Percentiles rank a stretch among this genome's conserved stretches.
Evolutionary conservation across 2,797 vertebrate genomes (phyloP).

Genomic region (Coregonus sp.): DNA sequence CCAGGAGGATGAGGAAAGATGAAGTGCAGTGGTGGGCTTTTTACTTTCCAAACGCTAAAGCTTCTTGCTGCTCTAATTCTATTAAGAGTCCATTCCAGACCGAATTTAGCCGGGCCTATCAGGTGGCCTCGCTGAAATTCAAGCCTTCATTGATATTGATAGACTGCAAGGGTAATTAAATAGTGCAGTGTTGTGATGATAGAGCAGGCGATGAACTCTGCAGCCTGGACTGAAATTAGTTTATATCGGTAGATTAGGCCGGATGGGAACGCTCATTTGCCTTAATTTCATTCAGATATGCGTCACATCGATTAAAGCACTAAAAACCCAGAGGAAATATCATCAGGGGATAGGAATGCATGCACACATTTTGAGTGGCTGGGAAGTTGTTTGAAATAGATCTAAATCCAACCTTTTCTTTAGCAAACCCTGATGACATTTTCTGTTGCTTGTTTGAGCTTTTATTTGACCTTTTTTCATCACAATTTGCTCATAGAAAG

Average conservation of each 20-base stretch:
- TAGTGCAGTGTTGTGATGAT: constrained; percentile 56
- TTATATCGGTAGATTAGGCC: constrained; percentile 26
- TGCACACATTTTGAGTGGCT: constrained; percentile 11
- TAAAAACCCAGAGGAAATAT: constrained; percentile 29
- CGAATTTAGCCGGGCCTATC: constrained; percentile 57
- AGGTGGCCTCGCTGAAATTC: constrained; percentile 65
- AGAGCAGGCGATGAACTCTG: constrained; percentile 42
- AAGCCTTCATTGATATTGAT: constrained; percentile 61
- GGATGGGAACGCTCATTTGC: constrained; percentile 41
- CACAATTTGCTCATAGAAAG: constrained; percentile 28
- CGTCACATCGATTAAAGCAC: constrained; percentile 36
- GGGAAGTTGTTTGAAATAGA: constrained; percentile 32
- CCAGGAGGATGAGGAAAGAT: constrained; percentile 39
- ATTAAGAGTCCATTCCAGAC: constrained; percentile 60
- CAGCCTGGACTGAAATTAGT: constrained; percentile 27
- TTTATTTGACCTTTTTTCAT: constrained; percentile 14
- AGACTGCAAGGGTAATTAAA: constrained; percentile 67
- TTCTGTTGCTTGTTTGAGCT: neutral
- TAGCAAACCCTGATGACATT: constrained; percentile 8
- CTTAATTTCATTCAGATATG: constrained; percentile 35
- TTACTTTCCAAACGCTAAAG: constrained; percentile 40
- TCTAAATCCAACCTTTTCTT: constrained; percentile 35
- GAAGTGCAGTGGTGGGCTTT: constrained; percentile 31
- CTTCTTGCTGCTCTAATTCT: constrained; percentile 59
- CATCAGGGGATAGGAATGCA: constrained; percentile 33